Evolutionary conservation across 2,113 vertebrate species (phyloP).

Genomic region (Crotalus tigris): DNA sequence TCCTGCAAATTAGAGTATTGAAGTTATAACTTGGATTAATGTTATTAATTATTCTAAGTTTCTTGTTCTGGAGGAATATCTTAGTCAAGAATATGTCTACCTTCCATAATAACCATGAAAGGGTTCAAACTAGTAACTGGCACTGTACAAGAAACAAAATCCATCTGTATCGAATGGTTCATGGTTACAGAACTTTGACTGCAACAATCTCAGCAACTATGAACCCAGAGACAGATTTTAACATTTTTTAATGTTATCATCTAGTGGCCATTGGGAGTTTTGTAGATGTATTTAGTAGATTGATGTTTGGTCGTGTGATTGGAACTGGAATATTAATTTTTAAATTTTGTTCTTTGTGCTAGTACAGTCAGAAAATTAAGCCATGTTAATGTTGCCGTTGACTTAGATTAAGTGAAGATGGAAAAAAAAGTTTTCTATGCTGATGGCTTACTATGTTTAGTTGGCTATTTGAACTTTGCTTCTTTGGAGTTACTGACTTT

Average conservation of each 20-base stretch:
- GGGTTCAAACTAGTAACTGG: background rate
- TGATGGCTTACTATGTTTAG: background rate
- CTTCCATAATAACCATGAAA: background rate
- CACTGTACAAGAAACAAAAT: background rate
- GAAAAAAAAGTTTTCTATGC: background rate
- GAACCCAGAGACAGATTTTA: background rate
- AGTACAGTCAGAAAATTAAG: background rate
- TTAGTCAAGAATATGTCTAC: background rate
- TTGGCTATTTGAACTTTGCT: background rate
- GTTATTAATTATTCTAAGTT: background rate
- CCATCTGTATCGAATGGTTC: background rate
- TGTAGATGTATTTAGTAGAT: background rate
- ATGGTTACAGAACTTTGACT: background rate
- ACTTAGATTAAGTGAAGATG: background rate
- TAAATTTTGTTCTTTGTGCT: background rate
- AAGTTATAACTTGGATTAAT: background rate
- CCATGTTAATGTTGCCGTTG: background rate
- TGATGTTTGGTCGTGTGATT: background rate
- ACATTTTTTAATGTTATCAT: background rate
- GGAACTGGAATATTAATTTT: background rate
- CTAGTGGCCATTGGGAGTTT: background rate
- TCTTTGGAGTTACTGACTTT: background rate
- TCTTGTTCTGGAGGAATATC: background rate
- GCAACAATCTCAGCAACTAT: background rate
- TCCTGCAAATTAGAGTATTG: background rate